Conservation (phyloP, 2,113 vertebrate genomes). For the Leucosticte australis region DNA sequence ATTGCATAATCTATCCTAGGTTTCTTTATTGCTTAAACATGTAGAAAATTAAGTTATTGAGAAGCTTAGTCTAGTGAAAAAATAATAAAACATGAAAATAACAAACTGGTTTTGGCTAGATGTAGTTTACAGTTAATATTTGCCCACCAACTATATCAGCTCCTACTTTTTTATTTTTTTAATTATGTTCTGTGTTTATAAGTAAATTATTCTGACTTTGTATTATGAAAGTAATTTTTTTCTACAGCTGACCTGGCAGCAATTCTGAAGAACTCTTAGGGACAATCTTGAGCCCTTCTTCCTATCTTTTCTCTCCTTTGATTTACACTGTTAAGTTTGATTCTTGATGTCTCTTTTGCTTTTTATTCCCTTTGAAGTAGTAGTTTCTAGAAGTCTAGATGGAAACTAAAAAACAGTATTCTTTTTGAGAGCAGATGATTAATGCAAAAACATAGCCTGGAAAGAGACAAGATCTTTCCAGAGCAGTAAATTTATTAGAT, state of each 20-base stretch:
- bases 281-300: background rate
- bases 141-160: rapidly evolving
- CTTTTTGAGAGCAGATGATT: background rate
- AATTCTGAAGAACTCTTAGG: background rate
- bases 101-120: rapidly evolving
- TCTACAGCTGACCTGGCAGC: background rate
- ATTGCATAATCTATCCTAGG: constrained; percentile 26
- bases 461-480: background rate
- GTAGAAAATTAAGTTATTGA: constrained; percentile 29
- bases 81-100: background rate
- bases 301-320: background rate
- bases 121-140: background rate
- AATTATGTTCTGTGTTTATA: background rate
- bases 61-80: background rate
- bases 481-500: background rate
- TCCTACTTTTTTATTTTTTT: background rate
- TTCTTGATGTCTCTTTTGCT: background rate
- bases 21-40: constrained; percentile 36
- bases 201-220: background rate
- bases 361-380: background rate
- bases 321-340: background rate
- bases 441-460: background rate
- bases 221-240: background rate
- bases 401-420: background rate
- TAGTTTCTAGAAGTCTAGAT: background rate